Percentiles rank a stretch among this genome's conserved stretches.
phyloP scores from a whole-genome alignment of 2,888 invertebrate species.

The Pseudococcus viburni region DNA sequence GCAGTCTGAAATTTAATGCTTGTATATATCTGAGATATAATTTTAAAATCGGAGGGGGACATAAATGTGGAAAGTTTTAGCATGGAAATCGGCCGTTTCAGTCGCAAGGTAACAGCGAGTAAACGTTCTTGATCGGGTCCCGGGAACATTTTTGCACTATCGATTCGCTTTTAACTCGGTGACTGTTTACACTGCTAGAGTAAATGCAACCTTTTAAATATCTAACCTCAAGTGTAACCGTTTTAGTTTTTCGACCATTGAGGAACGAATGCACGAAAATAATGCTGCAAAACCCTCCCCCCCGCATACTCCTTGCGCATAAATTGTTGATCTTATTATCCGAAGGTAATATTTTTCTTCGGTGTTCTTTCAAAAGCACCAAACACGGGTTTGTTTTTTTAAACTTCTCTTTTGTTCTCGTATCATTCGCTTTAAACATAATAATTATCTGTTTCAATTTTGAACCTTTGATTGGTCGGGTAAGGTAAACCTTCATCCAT shows the following conservation, averaged over 20 bases:
- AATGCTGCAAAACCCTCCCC: neutral
- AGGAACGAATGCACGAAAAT: neutral
- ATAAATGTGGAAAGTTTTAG: slow-evolving; percentile 39
- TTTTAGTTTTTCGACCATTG: slow-evolving; percentile 26
- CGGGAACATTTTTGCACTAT: slow-evolving; percentile 64
- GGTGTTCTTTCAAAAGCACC: too few relatives aligned
- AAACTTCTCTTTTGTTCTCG: neutral
- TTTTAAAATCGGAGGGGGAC: slow-evolving; percentile 28
- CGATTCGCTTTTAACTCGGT: slow-evolving; percentile 59
- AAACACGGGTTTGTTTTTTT: too few relatives aligned
- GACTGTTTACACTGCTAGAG: slow-evolving; percentile 57
- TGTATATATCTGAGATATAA: slow-evolving; percentile 14
- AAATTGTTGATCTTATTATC: neutral
- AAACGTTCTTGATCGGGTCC: slow-evolving; percentile 61
- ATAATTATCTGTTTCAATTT: neutral
- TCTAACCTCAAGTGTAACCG: slow-evolving; percentile 56
- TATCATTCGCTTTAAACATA: neutral
- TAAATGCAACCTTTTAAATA: slow-evolving; percentile 61
- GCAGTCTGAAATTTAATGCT: neutral
- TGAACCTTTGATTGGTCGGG: neutral
- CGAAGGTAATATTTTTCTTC: neutral
- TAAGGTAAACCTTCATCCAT: neutral
- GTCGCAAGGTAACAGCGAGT: slow-evolving; percentile 42
- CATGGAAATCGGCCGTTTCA: slow-evolving; percentile 36
- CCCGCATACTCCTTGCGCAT: too few relatives aligned